A percentile compares a stretch with the other conserved stretches of the same genome.
phyloP scores from a whole-genome alignment of 2,888 invertebrate species.

The Perithous albicinctus region DNA sequence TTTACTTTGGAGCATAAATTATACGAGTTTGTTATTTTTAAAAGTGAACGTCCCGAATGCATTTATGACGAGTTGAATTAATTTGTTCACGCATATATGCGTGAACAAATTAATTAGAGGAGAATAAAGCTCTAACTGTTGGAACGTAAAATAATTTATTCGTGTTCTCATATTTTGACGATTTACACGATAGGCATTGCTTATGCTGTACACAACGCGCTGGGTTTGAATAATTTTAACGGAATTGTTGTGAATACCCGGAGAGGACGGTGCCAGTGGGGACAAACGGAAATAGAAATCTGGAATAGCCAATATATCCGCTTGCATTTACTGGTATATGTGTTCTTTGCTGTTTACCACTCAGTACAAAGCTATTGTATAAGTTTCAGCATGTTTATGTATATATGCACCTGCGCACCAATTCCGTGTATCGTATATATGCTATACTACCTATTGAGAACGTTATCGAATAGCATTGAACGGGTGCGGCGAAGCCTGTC shows the following conservation, averaged over 20 bases:
- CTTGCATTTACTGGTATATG: conserved; percentile 20
- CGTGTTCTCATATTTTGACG: conserved; percentile 46
- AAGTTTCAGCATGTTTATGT: conserved; percentile 37
- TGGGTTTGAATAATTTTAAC: conserved; percentile 61
- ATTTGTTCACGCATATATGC: neutral
- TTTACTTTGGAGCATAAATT: too few relatives aligned
- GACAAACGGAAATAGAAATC: conserved; percentile 63
- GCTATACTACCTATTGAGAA: conserved; percentile 28
- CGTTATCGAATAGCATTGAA: conserved; percentile 78
- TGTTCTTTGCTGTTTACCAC: neutral
- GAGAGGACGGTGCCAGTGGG: conserved; percentile 16
- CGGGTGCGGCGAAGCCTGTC: conserved; percentile 80
- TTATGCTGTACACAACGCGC: conserved; percentile 16
- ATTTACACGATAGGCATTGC: conserved; percentile 43
- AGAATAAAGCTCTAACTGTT: conserved; percentile 31
- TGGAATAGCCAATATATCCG: conserved; percentile 61
- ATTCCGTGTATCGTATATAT: conserved; percentile 7
- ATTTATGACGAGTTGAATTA: neutral
- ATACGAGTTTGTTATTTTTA: too few relatives aligned
- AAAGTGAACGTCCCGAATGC: too few relatives aligned
- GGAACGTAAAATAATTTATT: conserved; percentile 46
- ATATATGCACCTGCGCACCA: conserved; percentile 54
- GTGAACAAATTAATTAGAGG: neutral
- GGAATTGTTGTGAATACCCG: conserved; percentile 50
- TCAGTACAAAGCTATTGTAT: conserved; percentile 1